phyloP scores from a whole-genome alignment of 2,888 invertebrate species.

The Mythimna loreyi region DNA sequence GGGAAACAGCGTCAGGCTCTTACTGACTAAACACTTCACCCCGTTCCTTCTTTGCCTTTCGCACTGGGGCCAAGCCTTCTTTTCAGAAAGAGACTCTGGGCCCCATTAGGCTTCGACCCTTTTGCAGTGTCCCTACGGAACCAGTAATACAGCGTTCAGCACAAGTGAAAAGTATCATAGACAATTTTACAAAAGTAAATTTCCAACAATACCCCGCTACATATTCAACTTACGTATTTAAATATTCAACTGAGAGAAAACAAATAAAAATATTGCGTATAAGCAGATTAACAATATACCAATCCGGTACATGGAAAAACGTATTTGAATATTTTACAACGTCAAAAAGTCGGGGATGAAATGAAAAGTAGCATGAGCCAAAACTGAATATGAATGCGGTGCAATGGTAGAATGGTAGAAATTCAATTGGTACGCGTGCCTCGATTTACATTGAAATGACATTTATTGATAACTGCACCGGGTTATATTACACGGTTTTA shows the following conservation, averaged over 20 bases:
- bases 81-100: no score
- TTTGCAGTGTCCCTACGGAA: no score
- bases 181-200: background rate
- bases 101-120: no score
- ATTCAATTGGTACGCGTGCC: slow-evolving; percentile 55
- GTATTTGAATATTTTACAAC: slow-evolving; percentile 56
- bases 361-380: slow-evolving; percentile 34
- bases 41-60: no score
- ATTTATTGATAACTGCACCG: slow-evolving; percentile 50
- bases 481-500: slow-evolving; percentile 16
- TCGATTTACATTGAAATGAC: slow-evolving; percentile 60
- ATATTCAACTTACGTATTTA: slow-evolving; percentile 8
- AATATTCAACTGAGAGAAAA: slow-evolving; percentile 3
- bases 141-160: no score
- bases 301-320: slow-evolving; percentile 25
- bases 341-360: slow-evolving; percentile 43
- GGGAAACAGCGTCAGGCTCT: no score
- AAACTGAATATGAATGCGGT: slow-evolving; percentile 53
- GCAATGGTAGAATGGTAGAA: slow-evolving; percentile 41
- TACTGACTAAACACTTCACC: no score
- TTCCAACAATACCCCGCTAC: background rate
- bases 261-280: slow-evolving; percentile 4
- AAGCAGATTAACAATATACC: slow-evolving; percentile 30
- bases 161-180: no score
- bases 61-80: no score